Evolutionary conservation across 35 echinoderm and acorn worm genomes (phyloP).

Genomic region (Apostichopus parvimensis): DNA sequence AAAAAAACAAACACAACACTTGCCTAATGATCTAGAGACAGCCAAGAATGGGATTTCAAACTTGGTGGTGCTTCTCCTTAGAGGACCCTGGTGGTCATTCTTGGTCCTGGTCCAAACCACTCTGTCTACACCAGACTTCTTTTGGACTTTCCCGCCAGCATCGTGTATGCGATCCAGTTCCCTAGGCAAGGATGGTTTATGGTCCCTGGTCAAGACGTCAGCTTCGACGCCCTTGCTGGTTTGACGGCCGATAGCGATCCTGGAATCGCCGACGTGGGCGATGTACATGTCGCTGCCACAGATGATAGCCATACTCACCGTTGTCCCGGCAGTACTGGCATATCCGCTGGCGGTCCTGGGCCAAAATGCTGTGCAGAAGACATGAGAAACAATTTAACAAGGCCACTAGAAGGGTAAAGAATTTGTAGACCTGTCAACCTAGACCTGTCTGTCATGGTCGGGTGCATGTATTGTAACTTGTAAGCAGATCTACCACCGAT

Average conservation of each 20-base stretch:
- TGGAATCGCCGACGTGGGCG: slow-evolving; percentile 93
- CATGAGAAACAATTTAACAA: too few relatives aligned
- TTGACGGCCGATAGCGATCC: slow-evolving; percentile 72
- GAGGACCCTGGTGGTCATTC: slow-evolving; percentile 75
- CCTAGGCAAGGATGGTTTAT: slow-evolving; percentile 72
- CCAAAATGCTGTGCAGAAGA: slow-evolving; percentile 70
- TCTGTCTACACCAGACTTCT: slow-evolving; percentile 83
- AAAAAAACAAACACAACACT: background rate
- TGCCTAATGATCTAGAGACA: slow-evolving; percentile 93
- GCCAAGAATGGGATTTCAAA: slow-evolving; percentile 93
- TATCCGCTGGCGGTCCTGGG: slow-evolving; percentile 75
- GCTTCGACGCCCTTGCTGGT: slow-evolving; percentile 54
- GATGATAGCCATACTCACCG: slow-evolving; percentile 87
- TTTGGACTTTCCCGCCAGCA: slow-evolving; percentile 73
- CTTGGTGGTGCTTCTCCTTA: slow-evolving; percentile 79
- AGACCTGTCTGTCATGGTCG: too few relatives aligned
- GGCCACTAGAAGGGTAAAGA: too few relatives aligned
- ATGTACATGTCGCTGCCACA: slow-evolving; percentile 83
- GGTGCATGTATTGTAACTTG: too few relatives aligned
- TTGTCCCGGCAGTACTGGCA: slow-evolving; percentile 93
- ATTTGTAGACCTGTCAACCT: too few relatives aligned
- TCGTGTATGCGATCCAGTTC: slow-evolving; percentile 82
- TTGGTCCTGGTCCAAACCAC: slow-evolving; percentile 93
- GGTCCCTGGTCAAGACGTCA: slow-evolving; percentile 75
- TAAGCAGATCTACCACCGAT: too few relatives aligned